Evolutionary conservation across 1,140 invertebrate genomes (phyloP), one percentile per base, ranked within the genome.

Genomic region (Prorops nasuta): DNA sequence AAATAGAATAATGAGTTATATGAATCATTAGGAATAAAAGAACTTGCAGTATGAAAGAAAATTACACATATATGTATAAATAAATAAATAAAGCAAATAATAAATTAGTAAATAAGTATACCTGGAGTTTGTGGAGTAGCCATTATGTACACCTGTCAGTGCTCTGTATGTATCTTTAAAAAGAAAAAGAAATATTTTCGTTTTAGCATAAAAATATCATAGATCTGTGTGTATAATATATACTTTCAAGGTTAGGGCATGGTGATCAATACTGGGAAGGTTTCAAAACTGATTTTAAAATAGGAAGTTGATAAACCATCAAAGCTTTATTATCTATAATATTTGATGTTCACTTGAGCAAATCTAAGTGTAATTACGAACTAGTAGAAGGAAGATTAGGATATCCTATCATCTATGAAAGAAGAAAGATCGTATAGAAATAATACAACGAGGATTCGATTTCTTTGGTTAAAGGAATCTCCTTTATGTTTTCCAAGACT

Each of bases 181-280:
- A 10, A 46, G 41, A 44, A 6, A 28, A 28, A 6, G 10, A 28
- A 28, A 28, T 10, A 28, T 6, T 28, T 28, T 6, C 10, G 4
- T 10, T 28, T 10, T 28, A 28, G 10, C 24, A 6, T 28, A 10
- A 6, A 10, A 28, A 28, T 6, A 6, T 28, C 10, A 28, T 28
- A n/a, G n/a, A 6, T 28, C 10, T 10, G 4, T 28, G 24, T 28
- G 10, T 28, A 28, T 6, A 28, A 28, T 28, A 6, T 4, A 28
- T 28, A 6, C 4, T 60, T 60, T 57, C 58, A 57, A 60, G 58
- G 54, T 62, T 62, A 62, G 43, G 59, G 51, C 31, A 53, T 34
- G 31, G 20, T 42, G 38, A 56, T 53, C 49, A 49, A 61, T 53
- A 38, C 34, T 40, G n/a, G n/a, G n/a, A n/a, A n/a, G n/a, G n/a